These are phyloP conservation scores for Eulemur coronatus DNA, from an alignment of 2,797 vertebrate species.

Conservation along the genomic window DNA sequence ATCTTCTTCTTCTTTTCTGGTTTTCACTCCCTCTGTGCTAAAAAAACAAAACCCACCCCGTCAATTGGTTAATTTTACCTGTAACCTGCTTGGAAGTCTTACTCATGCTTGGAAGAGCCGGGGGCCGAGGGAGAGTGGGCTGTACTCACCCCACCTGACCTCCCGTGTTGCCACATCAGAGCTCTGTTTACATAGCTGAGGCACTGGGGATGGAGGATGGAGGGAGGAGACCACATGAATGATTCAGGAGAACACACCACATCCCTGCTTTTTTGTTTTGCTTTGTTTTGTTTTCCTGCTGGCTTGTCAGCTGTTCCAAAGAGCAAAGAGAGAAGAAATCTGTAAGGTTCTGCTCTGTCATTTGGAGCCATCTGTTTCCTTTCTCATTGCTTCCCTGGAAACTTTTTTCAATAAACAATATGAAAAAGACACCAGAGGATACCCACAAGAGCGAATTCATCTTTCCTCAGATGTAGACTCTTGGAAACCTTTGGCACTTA, in stretches of 20 bases:
- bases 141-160: neutral
- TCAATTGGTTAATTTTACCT: neutral
- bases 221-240: neutral
- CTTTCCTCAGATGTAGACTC: neutral
- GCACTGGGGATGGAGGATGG: neutral
- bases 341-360: neutral
- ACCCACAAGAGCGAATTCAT: neutral
- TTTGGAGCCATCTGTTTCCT: neutral
- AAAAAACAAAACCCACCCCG: neutral
- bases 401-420: neutral
- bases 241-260: neutral
- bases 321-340: neutral
- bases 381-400: conserved; percentile 12
- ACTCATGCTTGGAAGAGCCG: neutral
- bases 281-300: neutral
- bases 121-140: fast-evolving
- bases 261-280: neutral
- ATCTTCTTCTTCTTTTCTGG: neutral
- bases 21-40: neutral
- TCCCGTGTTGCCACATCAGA: neutral
- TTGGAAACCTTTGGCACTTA: neutral
- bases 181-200: neutral
- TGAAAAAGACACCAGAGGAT: neutral
- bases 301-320: neutral
- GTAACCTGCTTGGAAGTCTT: neutral